Evolutionary conservation across 2,113 vertebrate genomes (phyloP), one percentile per base, ranked within the genome.

Genomic region (Agapornis roseicollis): DNA sequence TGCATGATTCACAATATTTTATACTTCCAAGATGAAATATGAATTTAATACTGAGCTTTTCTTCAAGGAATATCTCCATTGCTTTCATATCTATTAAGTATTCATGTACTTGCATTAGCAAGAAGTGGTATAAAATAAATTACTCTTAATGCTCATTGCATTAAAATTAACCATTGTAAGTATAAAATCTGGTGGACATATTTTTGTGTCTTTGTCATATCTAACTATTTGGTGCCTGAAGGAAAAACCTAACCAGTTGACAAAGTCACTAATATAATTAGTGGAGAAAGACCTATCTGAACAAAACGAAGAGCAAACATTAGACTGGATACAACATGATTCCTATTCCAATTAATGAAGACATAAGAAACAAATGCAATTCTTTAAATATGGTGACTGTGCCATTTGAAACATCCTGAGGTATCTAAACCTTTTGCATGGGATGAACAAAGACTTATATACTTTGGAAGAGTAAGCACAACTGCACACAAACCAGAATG

Each of bases 341-440:
- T 58, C 31, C 2, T 58, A 16, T 64, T 90, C 89, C n/a, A 69
- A 6, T 60, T 47, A 31, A 41, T 49, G 42, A 44, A 81, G 20
- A 17, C 19, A 20, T 10, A 41, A 61, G 31, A 46, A 88, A 58
- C 22, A 53, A 28, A 61, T 8, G 3, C 11, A 28, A 10, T 27
- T 86, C 11, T 56, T n/a, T 63, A 33, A 77, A 35, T 56, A 42
- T 0, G 0, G 4, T 6, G 5, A 33, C 8, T 5, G 0, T 56
- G 31, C 15, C 23, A 23, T 72, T 88, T 64, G 39, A 68, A 80
- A 24, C 9, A 46, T 10, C 16, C 25, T 46, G 11, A 20, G 50
- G 25, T 4, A 50, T 25, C 49, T 69, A 17, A 79, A 11, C 7
- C 11, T 50, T 49, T 47, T 68, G 9, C 13, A 28, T 3, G 6